phyloP scores from a whole-genome alignment of 1,140 invertebrate species.

The Eumaeus atala region DNA sequence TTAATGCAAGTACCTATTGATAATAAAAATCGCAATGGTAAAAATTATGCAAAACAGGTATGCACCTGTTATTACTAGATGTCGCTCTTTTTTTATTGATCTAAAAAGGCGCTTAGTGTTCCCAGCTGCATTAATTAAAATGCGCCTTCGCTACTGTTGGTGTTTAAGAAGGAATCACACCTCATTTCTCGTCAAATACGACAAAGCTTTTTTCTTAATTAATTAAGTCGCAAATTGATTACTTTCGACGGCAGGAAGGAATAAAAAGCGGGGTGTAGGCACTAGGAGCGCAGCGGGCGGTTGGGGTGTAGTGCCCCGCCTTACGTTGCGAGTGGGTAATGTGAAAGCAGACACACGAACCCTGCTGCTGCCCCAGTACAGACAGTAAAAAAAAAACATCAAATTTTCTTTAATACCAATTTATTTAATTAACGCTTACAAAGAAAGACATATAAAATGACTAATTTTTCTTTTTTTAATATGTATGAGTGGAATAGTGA shows the following conservation, averaged over 20 bases:
- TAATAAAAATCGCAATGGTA: too few relatives aligned
- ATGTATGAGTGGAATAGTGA: too few relatives aligned
- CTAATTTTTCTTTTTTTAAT: too few relatives aligned
- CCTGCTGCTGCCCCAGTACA: conserved; percentile 60
- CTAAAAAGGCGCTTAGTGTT: too few relatives aligned
- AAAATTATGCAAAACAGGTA: too few relatives aligned
- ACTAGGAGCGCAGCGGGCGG: conserved; percentile 59
- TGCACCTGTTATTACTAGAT: too few relatives aligned
- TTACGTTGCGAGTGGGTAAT: conserved; percentile 70
- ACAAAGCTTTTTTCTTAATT: conserved; percentile 66
- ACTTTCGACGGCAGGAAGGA: conserved; percentile 68
- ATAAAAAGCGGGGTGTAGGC: conserved; percentile 64
- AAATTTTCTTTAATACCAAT: conserved; percentile 16
- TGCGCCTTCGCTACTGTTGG: not conserved
- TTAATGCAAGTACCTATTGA: too few relatives aligned
- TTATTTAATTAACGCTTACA: not conserved
- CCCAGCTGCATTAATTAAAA: not conserved
- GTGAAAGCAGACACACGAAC: conserved; percentile 73
- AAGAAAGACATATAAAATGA: too few relatives aligned
- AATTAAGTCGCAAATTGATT: conserved; percentile 73
- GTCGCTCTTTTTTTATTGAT: too few relatives aligned
- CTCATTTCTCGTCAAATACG: conserved; percentile 22
- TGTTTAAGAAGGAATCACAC: conserved; percentile 16
- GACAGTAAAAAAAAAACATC: conserved; percentile 38
- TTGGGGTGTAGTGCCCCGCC: conserved; percentile 52